Base-by-base conservation (phyloP, 2,888 invertebrate species). In the Polia nebulosa region DNA sequence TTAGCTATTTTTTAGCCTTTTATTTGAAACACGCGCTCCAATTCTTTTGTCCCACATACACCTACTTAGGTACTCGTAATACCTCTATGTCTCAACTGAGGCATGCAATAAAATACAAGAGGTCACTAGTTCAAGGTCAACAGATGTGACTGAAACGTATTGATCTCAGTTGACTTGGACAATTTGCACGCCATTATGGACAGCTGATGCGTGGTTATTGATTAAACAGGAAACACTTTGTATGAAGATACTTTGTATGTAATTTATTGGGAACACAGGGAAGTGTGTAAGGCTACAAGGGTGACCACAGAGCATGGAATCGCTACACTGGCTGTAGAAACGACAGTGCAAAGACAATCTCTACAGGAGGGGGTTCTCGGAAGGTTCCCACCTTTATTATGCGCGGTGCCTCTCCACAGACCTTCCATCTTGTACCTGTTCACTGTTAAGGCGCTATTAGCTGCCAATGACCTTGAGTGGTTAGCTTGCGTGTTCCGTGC, bases 151-250 rank as follows among this genome's bases (percentile, higher is more conserved):
- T 53, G 58, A 65, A 63, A 56, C 44, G 25, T 13, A 68, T 77
- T 77, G 79, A 78, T 51, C 67, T 67, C 22, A 29, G 52, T 77
- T 77, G 67, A 64, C 63, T 32, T 29, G 13, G 2, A 44, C 44
- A 52, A 73, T 78, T 76, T 78, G 62, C 67, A 20, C 57, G 51
- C 39, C 13, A 41, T 32, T 27, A 45, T 25, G 7, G 34, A 68
- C 79, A 61, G 49, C 39, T 51, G 36, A 55, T 25, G 15, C 32
- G 11, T 13, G 17, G 36, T 32, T 22, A n/a, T 58, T 58, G 44
- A 22, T 11, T 47, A n/a, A 22, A 51, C 22, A 51, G 57, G 27
- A 47, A 71, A 52, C 34, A 57, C 11, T 15, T 34, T 52, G 15
- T 17, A 13, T 15, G 15, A 36, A 56, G 9, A 58, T 25, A 17